Base-by-base conservation (phyloP, 1,140 invertebrate genomes). In the Meloidogyne exigua region DNA sequence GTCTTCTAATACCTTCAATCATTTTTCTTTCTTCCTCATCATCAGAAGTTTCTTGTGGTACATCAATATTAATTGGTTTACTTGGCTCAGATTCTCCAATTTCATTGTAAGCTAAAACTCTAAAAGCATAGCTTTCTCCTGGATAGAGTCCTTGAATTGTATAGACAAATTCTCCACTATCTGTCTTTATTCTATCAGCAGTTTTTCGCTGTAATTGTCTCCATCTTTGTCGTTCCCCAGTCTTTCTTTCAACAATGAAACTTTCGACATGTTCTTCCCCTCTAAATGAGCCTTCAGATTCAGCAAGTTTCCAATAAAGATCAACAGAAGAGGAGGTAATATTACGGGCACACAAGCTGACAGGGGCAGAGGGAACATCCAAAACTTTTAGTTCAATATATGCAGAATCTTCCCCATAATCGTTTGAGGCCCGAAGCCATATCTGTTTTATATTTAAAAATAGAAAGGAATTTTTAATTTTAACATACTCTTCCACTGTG, bases 61-160 rank as follows among this genome's bases (percentile, higher is more conserved):
- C 28, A 13, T 67, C 42, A 11, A 79, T 64, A 32, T 78, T 76
- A 12, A 78, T 67, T 32, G 42, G 0, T 10, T 78, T 32, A 36
- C 49, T 77, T 23, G 76, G 68, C 73, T 93, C 92, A 84, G 95
- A 94, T 88, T 94, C 92, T 13, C 96, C 96, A 85, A 96, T 96
- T 68, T 96, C 95, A 88, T 99, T 99, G 18, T 94, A 94, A 15
- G 96, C 96, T 90, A 95, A 93, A 0, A 99, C 92, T 79, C 96
- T 73, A 44, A 76, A 84, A 7, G 81, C 67, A 68, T 72, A 73
- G 21, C 42, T 42, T 65, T 73, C 72, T 23, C 65, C 65, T 13
- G 72, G 72, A 39, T 65, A 73, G 25, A 73, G 23, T 28, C 57
- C 57, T 9, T 57, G 26, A 25, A 57, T 65, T 10, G 57, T 39